phyloP scores from a whole-genome alignment of 2,797 vertebrate species.

The Eulemur mongoz region DNA sequence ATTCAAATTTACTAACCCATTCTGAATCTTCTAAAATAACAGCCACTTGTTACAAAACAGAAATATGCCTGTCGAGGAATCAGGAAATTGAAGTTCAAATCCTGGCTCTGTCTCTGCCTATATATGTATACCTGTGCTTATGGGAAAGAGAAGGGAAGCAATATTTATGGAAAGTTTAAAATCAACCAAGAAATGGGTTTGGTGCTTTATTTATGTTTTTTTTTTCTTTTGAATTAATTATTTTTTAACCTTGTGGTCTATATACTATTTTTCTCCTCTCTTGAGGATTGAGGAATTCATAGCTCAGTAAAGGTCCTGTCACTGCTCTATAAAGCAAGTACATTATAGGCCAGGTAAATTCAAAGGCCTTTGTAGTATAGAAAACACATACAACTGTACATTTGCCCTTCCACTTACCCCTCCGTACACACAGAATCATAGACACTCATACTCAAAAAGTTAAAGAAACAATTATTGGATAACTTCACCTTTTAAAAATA shows the following conservation, averaged over 20 bases:
- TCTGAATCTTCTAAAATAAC: neutral
- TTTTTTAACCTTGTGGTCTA: neutral
- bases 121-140: neutral
- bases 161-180: neutral
- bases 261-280: neutral
- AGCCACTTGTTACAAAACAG: neutral
- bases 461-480: neutral
- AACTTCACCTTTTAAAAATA: neutral
- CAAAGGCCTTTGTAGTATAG: neutral
- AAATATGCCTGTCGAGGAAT: neutral
- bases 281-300: neutral
- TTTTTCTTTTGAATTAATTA: neutral
- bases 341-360: neutral
- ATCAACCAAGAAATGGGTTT: neutral
- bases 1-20: neutral
- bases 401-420: rapidly evolving
- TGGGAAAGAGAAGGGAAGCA: rapidly evolving
- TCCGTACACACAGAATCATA: neutral
- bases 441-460: neutral
- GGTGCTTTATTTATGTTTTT: neutral
- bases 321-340: neutral
- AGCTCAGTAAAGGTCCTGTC: neutral
- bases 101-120: neutral
- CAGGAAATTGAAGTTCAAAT: neutral
- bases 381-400: neutral